phyloP scores from a whole-genome alignment of 2,888 invertebrate genomes.

The Daptonema setosum region DNA sequence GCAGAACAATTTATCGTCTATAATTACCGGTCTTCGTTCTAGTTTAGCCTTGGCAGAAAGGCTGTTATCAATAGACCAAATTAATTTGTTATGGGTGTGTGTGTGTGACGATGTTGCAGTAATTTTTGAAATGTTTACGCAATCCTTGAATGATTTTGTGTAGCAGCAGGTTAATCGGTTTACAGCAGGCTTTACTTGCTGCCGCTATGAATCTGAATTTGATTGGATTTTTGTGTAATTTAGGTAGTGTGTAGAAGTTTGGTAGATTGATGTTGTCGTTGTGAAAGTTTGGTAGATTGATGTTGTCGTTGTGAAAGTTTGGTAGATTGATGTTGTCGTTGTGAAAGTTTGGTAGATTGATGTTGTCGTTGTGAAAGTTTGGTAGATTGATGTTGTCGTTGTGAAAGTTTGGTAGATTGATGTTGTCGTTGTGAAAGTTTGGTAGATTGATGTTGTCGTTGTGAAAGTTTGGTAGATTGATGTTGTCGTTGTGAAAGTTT shows the following conservation, averaged over 20 bases:
- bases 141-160: neutral
- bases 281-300: too few species aligned
- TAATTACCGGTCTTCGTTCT: neutral
- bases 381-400: too few species aligned
- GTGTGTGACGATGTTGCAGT: neutral
- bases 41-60: neutral
- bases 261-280: neutral
- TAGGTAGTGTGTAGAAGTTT: neutral
- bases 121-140: neutral
- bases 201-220: neutral
- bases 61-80: neutral
- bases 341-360: too few species aligned
- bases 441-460: too few species aligned
- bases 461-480: too few species aligned
- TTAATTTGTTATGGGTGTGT: neutral
- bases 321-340: too few species aligned
- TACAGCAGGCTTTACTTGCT: neutral
- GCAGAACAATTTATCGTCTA: neutral
- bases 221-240: too few species aligned
- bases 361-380: too few species aligned
- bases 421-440: too few species aligned
- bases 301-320: too few species aligned
- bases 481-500: too few species aligned
- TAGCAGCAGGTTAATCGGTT: neutral
- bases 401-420: too few species aligned